Conservation (phyloP, 2,888 invertebrate species). For the Parelbella ahira region DNA sequence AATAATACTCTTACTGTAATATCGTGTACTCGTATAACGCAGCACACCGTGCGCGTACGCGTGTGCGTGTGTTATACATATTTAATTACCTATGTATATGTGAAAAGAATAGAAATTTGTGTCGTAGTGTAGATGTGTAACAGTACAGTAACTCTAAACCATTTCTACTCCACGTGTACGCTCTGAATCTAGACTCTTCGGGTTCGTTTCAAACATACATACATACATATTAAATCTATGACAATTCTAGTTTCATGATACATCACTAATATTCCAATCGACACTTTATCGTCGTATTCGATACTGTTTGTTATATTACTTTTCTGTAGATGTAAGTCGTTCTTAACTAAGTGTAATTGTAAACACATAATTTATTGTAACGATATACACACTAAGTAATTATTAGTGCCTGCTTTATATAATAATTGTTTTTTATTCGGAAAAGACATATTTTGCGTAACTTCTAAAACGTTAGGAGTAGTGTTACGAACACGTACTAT, state of each 20-base stretch:
- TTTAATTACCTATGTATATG: constrained; percentile 18
- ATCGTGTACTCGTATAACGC: constrained; percentile 18
- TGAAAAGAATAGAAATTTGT: constrained; percentile 19
- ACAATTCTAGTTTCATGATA: constrained; percentile 56
- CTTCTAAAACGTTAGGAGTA: constrained; percentile 53
- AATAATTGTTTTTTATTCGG: constrained; percentile 57
- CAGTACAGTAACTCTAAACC: constrained; percentile 20
- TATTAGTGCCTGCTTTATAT: constrained; percentile 78
- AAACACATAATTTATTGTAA: constrained; percentile 78
- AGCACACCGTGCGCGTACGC: constrained; percentile 2
- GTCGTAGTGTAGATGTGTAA: constrained; percentile 23
- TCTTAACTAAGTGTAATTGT: constrained; percentile 63
- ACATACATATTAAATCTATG: constrained; percentile 32
- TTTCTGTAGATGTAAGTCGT: constrained; percentile 64
- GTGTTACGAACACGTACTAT: constrained; percentile 57
- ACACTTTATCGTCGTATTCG: constrained; percentile 35
- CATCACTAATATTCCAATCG: constrained; percentile 46
- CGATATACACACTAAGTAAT: constrained; percentile 71
- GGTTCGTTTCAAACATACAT: constrained; percentile 28
- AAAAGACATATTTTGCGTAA: constrained; percentile 75
- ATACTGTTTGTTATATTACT: constrained; percentile 57
- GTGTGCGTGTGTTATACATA: constrained; percentile 18
- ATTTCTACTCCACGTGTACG: constrained; percentile 20
- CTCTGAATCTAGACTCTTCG: constrained; percentile 38
- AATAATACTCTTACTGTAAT: constrained; percentile 25